Evolutionary conservation across 2,888 invertebrate genomes (phyloP).

Genomic region (Carcina quercana): DNA sequence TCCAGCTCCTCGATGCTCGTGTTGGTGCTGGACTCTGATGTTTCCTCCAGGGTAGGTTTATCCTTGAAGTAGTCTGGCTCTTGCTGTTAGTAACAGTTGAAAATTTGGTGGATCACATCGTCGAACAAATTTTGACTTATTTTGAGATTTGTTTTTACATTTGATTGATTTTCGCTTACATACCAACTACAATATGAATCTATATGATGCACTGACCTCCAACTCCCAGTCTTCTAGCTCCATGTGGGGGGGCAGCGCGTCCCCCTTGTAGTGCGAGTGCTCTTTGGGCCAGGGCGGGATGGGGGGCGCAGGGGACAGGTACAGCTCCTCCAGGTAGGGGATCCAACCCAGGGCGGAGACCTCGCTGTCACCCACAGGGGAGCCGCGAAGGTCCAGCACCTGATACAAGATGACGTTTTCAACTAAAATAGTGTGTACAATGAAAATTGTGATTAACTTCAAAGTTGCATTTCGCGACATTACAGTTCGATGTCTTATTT

Average conservation of each 20-base stretch:
- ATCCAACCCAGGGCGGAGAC: conserved; percentile 60
- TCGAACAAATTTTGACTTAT: no score
- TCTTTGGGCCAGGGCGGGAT: conserved; percentile 5
- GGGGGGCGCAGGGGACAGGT: conserved; percentile 22
- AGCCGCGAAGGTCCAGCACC: conserved; percentile 53
- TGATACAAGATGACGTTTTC: no score
- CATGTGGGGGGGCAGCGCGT: conserved; percentile 8
- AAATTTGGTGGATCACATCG: no score
- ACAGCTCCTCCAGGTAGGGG: conserved; percentile 36
- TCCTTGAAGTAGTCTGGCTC: conserved; percentile 37
- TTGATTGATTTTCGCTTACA: no score
- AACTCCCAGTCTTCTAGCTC: conserved; percentile 31
- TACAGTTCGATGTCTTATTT: no score
- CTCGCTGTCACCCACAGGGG: conserved; percentile 59
- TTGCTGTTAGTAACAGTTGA: conserved; percentile 20
- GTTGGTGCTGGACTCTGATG: background rate
- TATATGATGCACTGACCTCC: conserved; percentile 7
- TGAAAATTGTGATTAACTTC: no score
- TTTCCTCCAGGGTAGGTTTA: conserved; percentile 9
- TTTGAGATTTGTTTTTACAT: no score
- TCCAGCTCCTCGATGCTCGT: conserved; percentile 13
- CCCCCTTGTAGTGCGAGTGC: conserved; percentile 28
- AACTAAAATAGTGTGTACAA: no score
- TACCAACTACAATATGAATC: no score
- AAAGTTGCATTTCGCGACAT: no score